Conservation (phyloP, 1,140 invertebrate genomes). For the Euwallacea fornicatus region DNA sequence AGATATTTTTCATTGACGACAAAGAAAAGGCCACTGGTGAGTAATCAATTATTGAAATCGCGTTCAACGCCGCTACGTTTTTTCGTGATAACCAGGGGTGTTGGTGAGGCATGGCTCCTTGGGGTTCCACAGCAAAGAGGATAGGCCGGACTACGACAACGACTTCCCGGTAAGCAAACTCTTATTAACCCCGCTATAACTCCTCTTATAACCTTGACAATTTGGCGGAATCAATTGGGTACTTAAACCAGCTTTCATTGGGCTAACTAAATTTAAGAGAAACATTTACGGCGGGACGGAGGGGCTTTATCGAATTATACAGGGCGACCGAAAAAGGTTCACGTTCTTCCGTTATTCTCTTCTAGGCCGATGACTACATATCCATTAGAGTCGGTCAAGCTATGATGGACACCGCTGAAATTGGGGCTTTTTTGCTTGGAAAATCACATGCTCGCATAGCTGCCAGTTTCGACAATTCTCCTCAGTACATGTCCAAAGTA, state of each 20-base stretch:
- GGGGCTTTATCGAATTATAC: too few species aligned
- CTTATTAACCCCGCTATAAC: too few species aligned
- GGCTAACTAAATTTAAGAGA: background rate
- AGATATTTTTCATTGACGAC: conserved; percentile 76
- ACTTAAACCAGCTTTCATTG: too few species aligned
- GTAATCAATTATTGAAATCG: background rate
- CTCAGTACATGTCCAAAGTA: background rate
- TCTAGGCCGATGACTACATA: conserved; percentile 56
- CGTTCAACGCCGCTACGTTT: too few species aligned
- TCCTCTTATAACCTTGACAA: too few species aligned
- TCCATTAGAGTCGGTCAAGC: conserved; percentile 50
- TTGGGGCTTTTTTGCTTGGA: conserved; percentile 46
- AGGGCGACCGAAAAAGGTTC: too few species aligned
- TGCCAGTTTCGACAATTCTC: conserved; percentile 1
- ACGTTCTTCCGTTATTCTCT: conserved; percentile 3
- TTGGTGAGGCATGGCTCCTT: conserved; percentile 55
- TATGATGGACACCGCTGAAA: conserved; percentile 45
- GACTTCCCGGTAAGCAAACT: conserved; percentile 46
- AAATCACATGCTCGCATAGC: conserved; percentile 26
- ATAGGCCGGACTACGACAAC: conserved; percentile 50
- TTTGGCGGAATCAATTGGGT: too few species aligned
- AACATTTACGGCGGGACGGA: background rate
- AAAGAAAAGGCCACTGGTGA: conserved; percentile 52
- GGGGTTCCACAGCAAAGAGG: conserved; percentile 46
- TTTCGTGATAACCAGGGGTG: conserved; percentile 43